Evolutionary conservation across 2,888 invertebrate species (phyloP).

Genomic region (Exocentrus adspersus): DNA sequence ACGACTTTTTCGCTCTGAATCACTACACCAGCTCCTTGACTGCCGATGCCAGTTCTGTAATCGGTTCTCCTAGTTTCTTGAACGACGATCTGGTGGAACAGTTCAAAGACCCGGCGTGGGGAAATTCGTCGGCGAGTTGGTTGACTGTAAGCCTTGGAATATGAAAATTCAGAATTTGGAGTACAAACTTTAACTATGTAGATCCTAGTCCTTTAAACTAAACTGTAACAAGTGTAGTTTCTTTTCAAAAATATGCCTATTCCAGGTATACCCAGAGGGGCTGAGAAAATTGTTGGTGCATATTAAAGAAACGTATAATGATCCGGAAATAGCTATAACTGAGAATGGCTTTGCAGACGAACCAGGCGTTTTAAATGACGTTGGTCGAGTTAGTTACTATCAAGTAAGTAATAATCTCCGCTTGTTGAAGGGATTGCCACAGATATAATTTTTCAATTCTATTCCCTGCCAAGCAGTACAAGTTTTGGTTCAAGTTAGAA

Average conservation of each 20-base stretch:
- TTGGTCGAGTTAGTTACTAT: constrained; percentile 25
- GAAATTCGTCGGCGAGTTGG: background rate
- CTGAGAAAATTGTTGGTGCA: background rate
- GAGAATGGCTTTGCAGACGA: constrained; percentile 35
- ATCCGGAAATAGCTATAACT: constrained; percentile 34
- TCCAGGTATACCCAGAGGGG: background rate
- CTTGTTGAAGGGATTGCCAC: too few species aligned
- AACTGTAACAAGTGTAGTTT: background rate
- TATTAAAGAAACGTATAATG: constrained; percentile 13
- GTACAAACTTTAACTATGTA: too few species aligned
- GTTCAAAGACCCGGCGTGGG: background rate
- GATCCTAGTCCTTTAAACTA: background rate
- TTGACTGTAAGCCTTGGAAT: constrained; percentile 2
- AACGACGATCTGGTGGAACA: background rate
- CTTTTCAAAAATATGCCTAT: background rate
- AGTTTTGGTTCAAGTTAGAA: too few species aligned
- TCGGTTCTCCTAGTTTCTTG: background rate
- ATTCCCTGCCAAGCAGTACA: too few species aligned
- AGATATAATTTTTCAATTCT: too few species aligned
- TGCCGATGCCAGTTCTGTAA: background rate
- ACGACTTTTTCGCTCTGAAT: background rate
- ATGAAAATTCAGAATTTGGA: too few species aligned
- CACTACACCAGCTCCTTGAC: background rate
- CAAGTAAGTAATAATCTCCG: constrained; percentile 21
- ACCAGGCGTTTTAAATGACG: constrained; percentile 22